Evolutionary conservation across 2,888 invertebrate genomes (phyloP).

Genomic region (Luffia ferchaultella): DNA sequence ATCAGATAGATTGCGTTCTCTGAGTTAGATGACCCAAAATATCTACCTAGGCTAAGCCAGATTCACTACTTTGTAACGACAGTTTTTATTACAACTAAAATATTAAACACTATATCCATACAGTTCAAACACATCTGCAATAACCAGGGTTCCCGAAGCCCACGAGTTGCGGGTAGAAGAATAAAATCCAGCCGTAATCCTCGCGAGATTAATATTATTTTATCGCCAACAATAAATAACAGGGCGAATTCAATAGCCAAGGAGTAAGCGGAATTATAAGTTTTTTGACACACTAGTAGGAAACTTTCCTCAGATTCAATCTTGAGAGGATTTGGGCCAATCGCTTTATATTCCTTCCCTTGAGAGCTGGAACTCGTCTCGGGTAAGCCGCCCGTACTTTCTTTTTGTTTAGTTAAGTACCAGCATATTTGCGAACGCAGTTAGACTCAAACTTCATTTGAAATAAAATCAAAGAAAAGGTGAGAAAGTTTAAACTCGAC

Average conservation of each 20-base stretch:
- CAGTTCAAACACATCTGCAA: slow-evolving; percentile 30
- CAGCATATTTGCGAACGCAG: background rate
- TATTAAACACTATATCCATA: slow-evolving; percentile 27
- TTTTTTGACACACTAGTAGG: slow-evolving; percentile 55
- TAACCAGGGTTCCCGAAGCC: slow-evolving; percentile 25
- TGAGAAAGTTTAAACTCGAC: too few species aligned
- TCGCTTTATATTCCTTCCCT: slow-evolving; percentile 31
- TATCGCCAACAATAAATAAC: slow-evolving; percentile 63
- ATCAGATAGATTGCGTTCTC: too few species aligned
- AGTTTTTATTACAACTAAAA: too few species aligned
- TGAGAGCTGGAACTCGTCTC: slow-evolving; percentile 8
- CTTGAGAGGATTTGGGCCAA: slow-evolving; percentile 47
- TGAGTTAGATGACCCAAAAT: too few species aligned
- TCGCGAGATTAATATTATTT: slow-evolving; percentile 65
- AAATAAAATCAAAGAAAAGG: background rate
- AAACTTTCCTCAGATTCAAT: slow-evolving; percentile 47
- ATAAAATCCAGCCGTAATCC: slow-evolving; percentile 58
- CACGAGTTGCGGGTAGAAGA: slow-evolving; percentile 44
- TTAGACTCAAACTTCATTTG: background rate
- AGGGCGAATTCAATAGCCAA: slow-evolving; percentile 55
- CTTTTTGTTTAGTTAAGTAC: slow-evolving; percentile 2
- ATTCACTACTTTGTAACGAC: too few species aligned
- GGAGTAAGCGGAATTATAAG: slow-evolving; percentile 49
- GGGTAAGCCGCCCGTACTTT: slow-evolving; percentile 1
- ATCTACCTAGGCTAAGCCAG: too few species aligned